Conservation (phyloP, 2,113 vertebrate genomes). For the Cichladusa arquata region DNA sequence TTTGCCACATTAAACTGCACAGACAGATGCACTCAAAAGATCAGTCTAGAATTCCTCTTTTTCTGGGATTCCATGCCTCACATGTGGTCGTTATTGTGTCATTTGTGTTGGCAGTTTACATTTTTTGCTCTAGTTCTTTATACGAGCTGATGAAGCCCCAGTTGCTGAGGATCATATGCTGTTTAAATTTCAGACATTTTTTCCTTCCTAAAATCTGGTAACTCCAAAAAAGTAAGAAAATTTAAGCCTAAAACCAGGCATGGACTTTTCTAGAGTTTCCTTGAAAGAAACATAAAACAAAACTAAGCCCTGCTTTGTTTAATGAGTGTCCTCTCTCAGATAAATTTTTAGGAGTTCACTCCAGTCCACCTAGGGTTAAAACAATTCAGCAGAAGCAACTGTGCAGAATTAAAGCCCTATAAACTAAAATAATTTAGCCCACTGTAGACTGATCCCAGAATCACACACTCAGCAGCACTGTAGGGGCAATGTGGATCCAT, state of each 20-base stretch:
- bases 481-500: not conserved
- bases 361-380: not conserved
- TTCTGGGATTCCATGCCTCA: not conserved
- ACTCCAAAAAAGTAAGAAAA: not conserved
- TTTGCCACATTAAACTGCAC: not conserved
- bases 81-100: not conserved
- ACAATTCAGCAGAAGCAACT: not conserved
- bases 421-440: not conserved
- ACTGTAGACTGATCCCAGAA: not conserved
- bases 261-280: not conserved
- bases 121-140: not conserved
- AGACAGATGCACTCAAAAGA: not conserved
- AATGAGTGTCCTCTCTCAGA: not conserved
- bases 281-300: not conserved
- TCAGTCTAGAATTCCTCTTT: not conserved
- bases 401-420: not conserved
- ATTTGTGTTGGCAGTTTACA: not conserved
- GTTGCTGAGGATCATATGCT: not conserved
- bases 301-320: not conserved
- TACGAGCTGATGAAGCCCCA: accelerated
- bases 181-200: not conserved
- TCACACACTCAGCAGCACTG: not conserved
- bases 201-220: not conserved
- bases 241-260: not conserved
- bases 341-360: not conserved